Conservation (phyloP, 1,140 invertebrate genomes). For the Apocrypta bakeri region DNA sequence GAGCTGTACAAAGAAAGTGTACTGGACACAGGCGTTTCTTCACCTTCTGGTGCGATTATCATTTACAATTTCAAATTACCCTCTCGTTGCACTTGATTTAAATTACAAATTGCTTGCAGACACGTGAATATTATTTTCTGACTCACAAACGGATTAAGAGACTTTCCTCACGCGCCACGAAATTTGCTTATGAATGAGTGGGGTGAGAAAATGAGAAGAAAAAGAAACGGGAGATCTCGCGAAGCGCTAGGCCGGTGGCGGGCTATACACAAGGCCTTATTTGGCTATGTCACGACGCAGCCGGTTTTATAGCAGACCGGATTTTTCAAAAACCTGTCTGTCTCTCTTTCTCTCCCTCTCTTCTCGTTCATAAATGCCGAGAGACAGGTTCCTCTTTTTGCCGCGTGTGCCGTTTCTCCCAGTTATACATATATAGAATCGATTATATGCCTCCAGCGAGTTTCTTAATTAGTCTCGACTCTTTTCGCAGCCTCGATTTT, state of each 20-base stretch:
- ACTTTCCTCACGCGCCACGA: background rate
- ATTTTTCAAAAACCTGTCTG: constrained; percentile 35
- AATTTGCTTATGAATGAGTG: background rate
- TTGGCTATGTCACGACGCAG: background rate
- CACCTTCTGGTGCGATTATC: too few relatives aligned
- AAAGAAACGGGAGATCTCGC: background rate
- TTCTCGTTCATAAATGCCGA: background rate
- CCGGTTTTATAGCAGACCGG: constrained; percentile 9
- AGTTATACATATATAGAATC: background rate
- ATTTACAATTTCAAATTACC: background rate
- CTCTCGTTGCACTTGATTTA: background rate
- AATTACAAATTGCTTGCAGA: background rate
- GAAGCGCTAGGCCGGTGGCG: background rate
- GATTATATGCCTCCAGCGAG: background rate
- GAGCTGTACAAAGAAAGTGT: background rate
- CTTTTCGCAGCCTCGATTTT: background rate
- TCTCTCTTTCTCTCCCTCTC: background rate
- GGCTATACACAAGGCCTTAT: constrained; percentile 9
- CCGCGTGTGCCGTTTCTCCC: constrained; percentile 27
- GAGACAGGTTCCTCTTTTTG: constrained; percentile 7
- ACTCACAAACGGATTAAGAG: background rate
- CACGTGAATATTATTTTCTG: background rate
- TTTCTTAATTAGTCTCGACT: constrained; percentile 9
- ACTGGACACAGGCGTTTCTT: too few relatives aligned
- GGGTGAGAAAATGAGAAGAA: background rate